Evolutionary conservation across 2,113 vertebrate genomes (phyloP).

Genomic region (Kryptolebias marmoratus): DNA sequence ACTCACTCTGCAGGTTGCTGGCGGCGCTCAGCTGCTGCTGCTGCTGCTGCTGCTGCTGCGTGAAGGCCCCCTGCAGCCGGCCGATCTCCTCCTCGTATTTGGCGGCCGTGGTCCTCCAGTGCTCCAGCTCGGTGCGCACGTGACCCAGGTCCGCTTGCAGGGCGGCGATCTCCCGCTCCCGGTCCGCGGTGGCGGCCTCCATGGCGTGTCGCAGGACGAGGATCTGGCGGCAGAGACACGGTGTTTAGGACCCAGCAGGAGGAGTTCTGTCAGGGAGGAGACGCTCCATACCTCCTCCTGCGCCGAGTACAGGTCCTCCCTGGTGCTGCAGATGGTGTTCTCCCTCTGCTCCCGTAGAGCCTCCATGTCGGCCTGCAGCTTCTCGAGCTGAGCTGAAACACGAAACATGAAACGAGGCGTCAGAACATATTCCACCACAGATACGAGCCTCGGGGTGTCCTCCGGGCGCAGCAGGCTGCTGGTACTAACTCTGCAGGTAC

Average conservation of each 20-base stretch:
- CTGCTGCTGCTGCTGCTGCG: slow-evolving; percentile 85
- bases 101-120: slow-evolving; percentile 86
- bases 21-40: slow-evolving; percentile 82
- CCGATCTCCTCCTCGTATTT: slow-evolving; percentile 90
- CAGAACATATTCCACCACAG: neutral
- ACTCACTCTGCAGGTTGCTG: slow-evolving; percentile 84
- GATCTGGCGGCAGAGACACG: slow-evolving; percentile 68
- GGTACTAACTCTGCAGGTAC: slow-evolving; percentile 90
- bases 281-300: slow-evolving; percentile 83
- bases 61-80: slow-evolving; percentile 87
- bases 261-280: too few relatives aligned
- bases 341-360: slow-evolving; percentile 91
- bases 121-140: slow-evolving; percentile 88
- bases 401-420: neutral
- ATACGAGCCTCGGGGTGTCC: neutral
- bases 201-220: slow-evolving; percentile 88
- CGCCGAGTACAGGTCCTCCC: slow-evolving; percentile 88
- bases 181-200: slow-evolving; percentile 84
- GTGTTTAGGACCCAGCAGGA: too few relatives aligned
- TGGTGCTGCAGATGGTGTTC: slow-evolving; percentile 86
- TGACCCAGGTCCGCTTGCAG: slow-evolving; percentile 86
- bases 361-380: slow-evolving; percentile 91
- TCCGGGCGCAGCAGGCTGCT: neutral
- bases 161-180: slow-evolving; percentile 87
- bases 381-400: slow-evolving; percentile 79